These are phyloP conservation scores for Cryptotis parvus DNA, from an alignment of 2,113 vertebrate species.

Conservation along the genomic window DNA sequence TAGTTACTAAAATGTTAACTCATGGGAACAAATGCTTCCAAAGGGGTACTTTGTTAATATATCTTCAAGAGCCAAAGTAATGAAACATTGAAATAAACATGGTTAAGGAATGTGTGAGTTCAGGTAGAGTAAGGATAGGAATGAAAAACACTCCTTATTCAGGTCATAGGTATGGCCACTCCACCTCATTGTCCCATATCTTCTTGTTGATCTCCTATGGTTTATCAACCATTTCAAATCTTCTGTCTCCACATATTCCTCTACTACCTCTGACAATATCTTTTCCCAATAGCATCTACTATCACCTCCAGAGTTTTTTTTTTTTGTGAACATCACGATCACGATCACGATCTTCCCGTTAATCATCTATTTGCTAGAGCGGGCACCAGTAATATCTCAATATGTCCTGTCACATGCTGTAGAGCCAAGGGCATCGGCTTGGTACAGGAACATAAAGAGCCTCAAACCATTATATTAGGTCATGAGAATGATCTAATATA, in stretches of 20 bases:
- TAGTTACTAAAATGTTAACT: conserved; percentile 36
- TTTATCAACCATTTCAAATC: not conserved
- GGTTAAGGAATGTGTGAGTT: not conserved
- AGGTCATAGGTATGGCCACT: not conserved
- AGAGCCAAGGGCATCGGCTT: too few relatives aligned
- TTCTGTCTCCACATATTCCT: not conserved
- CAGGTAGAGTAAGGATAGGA: not conserved
- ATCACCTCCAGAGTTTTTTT: not conserved
- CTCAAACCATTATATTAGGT: too few relatives aligned
- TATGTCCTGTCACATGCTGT: too few relatives aligned
- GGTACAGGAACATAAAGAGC: too few relatives aligned
- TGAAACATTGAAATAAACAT: not conserved
- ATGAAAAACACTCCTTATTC: not conserved
- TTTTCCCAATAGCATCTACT: not conserved
- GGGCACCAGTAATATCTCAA: too few relatives aligned
- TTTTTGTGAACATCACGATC: too few relatives aligned
- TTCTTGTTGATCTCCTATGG: not conserved
- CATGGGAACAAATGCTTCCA: not conserved
- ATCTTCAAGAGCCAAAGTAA: not conserved
- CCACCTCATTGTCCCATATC: not conserved
- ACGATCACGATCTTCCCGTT: too few relatives aligned
- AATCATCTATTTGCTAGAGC: too few relatives aligned
- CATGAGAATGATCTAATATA: too few relatives aligned
- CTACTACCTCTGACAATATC: not conserved
- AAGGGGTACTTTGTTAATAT: not conserved